These are phyloP conservation scores for cattle (Bos taurus) DNA, from an alignment of 2,113 vertebrate genomes.

Conservation along the genomic window DNA sequence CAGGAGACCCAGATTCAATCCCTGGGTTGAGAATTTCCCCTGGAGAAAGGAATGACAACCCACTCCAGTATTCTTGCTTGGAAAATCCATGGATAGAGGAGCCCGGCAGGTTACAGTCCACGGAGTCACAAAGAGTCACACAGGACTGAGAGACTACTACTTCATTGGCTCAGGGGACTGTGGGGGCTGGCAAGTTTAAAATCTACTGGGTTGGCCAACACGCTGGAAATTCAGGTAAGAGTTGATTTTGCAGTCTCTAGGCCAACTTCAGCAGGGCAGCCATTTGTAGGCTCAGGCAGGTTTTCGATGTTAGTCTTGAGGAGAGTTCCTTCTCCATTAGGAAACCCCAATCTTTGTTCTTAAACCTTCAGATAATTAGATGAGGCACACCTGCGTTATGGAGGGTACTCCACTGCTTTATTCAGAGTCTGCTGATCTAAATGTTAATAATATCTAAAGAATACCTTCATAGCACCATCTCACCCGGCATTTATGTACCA, in stretches of 20 bases:
- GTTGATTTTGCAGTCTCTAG: background rate
- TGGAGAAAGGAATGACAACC: background rate
- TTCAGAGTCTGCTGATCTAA: background rate
- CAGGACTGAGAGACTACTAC: background rate
- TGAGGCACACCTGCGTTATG: background rate
- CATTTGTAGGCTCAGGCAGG: background rate
- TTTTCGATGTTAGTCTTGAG: background rate
- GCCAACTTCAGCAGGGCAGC: background rate
- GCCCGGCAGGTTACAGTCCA: background rate
- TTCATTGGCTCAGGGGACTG: background rate
- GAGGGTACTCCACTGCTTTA: background rate
- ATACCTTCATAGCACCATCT: background rate
- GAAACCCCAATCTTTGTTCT: background rate
- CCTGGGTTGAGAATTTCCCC: background rate
- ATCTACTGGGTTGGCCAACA: background rate
- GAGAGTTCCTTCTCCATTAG: background rate
- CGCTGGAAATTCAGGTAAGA: background rate
- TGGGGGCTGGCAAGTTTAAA: background rate
- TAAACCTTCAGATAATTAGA: background rate
- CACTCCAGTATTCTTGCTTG: background rate
- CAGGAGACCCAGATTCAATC: background rate
- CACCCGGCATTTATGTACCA: background rate
- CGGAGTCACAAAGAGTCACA: background rate
- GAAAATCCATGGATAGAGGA: background rate
- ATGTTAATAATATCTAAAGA: background rate